These are phyloP conservation scores for Glossosoma conforme DNA, from an alignment of 1,140 invertebrate genomes.

Conservation along the genomic window DNA sequence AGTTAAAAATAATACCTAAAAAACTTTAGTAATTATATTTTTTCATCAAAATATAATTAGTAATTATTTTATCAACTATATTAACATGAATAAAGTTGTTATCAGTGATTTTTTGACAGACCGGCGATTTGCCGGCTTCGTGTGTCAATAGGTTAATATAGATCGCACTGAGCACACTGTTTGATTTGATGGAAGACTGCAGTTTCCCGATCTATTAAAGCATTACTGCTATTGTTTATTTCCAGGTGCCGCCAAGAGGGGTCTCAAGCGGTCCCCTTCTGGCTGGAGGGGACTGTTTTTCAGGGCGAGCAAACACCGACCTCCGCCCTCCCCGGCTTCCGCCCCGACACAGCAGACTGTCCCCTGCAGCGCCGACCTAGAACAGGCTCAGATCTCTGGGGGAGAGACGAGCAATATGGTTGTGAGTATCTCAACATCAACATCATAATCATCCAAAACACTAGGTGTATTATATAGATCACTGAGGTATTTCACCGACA, in stretches of 20 bases:
- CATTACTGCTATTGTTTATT: neutral
- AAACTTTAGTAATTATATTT: too few relatives aligned
- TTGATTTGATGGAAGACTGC: neutral
- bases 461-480: too few relatives aligned
- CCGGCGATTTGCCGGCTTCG: too few relatives aligned
- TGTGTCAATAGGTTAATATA: too few relatives aligned
- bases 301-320: slow-evolving; percentile 42
- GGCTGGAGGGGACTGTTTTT: slow-evolving; percentile 79
- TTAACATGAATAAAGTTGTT: too few relatives aligned
- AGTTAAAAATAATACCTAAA: too few relatives aligned
- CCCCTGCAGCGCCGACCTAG: neutral
- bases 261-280: slow-evolving; percentile 68
- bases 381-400: neutral
- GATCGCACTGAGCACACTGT: neutral
- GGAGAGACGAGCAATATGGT: slow-evolving; percentile 1
- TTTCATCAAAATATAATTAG: too few relatives aligned
- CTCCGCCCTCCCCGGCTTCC: slow-evolving; percentile 36
- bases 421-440: slow-evolving; percentile 9
- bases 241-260: slow-evolving; percentile 48
- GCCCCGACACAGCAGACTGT: slow-evolving; percentile 7
- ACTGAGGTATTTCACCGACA: too few relatives aligned
- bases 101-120: too few relatives aligned
- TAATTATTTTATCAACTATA: too few relatives aligned
- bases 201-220: too few relatives aligned
- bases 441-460: too few relatives aligned